Percentiles rank a stretch among this genome's conserved stretches.
Conservation (phyloP, 1,140 invertebrate genomes). For the roundworm (Caenorhabditis elegans) region DNA sequence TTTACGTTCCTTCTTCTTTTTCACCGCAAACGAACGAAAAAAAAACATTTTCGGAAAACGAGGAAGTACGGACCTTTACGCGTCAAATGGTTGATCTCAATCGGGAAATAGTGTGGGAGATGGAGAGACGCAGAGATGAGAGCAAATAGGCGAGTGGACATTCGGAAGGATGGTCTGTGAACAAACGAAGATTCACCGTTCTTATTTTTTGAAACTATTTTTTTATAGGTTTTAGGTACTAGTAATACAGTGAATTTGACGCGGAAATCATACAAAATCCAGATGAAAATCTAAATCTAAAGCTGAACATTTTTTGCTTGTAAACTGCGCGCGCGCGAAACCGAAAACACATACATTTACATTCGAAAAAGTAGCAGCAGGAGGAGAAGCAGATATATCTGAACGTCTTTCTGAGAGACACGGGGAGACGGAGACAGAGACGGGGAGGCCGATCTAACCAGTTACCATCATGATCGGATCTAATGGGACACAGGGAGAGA, state of each 20-base stretch:
- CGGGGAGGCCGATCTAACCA: not conserved
- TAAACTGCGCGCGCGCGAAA: too few relatives aligned
- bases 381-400: not conserved
- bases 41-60: constrained; percentile 16
- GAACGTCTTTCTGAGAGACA: not conserved
- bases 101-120: not conserved
- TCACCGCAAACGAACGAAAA: not conserved
- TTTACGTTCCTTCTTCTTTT: constrained; percentile 22
- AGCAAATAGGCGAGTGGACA: not conserved
- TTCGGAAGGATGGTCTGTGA: not conserved
- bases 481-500: not conserved
- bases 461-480: not conserved
- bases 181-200: too few relatives aligned
- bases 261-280: too few relatives aligned
- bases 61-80: constrained; percentile 30
- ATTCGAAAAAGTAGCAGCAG: not conserved
- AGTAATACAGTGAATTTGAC: too few relatives aligned
- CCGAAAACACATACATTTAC: constrained; percentile 30
- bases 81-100: not conserved
- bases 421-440: not conserved
- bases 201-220: too few relatives aligned
- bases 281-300: constrained; percentile 28
- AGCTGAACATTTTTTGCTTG: too few relatives aligned
- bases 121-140: not conserved
- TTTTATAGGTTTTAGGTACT: too few relatives aligned